phyloP scores from a whole-genome alignment of 2,888 invertebrate genomes.

The Harpalus rubripes region DNA sequence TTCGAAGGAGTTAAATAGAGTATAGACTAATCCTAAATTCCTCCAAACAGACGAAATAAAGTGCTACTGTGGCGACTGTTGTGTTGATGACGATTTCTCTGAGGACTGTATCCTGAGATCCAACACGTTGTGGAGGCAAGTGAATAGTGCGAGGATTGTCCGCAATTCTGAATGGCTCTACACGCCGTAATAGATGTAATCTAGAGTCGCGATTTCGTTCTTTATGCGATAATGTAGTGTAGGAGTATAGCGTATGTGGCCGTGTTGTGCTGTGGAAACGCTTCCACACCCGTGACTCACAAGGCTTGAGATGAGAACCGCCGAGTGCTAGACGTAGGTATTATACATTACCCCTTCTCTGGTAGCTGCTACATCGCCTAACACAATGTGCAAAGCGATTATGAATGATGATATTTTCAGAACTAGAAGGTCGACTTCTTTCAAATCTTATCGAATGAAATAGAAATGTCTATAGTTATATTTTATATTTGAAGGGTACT shows the following conservation, averaged over 20 bases:
- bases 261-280: conserved; percentile 11
- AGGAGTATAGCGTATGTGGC: not conserved
- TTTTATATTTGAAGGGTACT: no score
- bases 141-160: conserved; percentile 53
- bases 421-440: not conserved
- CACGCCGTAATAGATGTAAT: conserved; percentile 65
- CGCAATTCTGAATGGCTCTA: conserved; percentile 62
- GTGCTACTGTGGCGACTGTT: conserved; percentile 30
- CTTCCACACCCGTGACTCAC: conserved; percentile 29
- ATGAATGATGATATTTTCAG: conserved; percentile 18
- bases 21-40: not conserved
- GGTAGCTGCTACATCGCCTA: not conserved
- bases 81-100: conserved; percentile 27
- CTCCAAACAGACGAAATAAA: not conserved
- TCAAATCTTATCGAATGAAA: not conserved
- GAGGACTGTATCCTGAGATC: conserved; percentile 60
- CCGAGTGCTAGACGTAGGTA: conserved; percentile 46
- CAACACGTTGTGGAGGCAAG: conserved; percentile 34
- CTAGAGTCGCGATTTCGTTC: conserved; percentile 65
- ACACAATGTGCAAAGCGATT: conserved; percentile 19
- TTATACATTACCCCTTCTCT: conserved; percentile 17
- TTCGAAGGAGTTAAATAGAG: not conserved
- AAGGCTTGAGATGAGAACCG: conserved; percentile 52
- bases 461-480: no score
- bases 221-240: conserved; percentile 61